A percentile compares a stretch with the other conserved stretches of the same genome.
Conservation (phyloP, 2,113 vertebrate species). For the Eulacestoma nigropectus region DNA sequence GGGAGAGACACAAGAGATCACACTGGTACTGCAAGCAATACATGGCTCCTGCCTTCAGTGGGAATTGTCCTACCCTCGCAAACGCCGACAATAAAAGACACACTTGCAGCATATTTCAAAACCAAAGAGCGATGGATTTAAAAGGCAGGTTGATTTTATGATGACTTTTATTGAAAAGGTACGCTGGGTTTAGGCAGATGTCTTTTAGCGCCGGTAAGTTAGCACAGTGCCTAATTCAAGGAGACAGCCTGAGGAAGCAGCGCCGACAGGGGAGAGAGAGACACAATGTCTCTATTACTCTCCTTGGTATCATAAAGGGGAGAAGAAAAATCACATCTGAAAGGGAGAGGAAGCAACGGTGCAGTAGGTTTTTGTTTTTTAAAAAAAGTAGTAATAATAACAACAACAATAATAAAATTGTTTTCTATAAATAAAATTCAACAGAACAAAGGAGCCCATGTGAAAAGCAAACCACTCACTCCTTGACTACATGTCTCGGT, state of each 20-base stretch:
- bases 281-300: constrained; percentile 83
- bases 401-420: neutral
- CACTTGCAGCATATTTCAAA: constrained; percentile 74
- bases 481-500: neutral
- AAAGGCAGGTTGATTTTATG: constrained; percentile 82
- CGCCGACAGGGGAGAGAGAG: constrained; percentile 74
- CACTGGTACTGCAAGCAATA: neutral
- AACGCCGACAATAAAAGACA: constrained; percentile 71
- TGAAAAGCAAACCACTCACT: constrained; percentile 15
- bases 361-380: constrained; percentile 33
- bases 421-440: constrained; percentile 41
- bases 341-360: constrained; percentile 46
- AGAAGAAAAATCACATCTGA: constrained; percentile 69
- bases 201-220: constrained; percentile 78
- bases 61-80: constrained; percentile 57
- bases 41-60: constrained; percentile 51
- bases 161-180: constrained; percentile 81
- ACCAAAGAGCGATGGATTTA: constrained; percentile 79
- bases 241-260: constrained; percentile 82
- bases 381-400: neutral
- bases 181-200: constrained; percentile 76
- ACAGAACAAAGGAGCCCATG: constrained; percentile 39
- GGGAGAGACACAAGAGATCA: neutral
- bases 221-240: constrained; percentile 84
- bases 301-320: constrained; percentile 77